These are phyloP conservation scores for Glyphotaelius pellucidus DNA, from an alignment of 2,888 invertebrate species.

Conservation along the genomic window DNA sequence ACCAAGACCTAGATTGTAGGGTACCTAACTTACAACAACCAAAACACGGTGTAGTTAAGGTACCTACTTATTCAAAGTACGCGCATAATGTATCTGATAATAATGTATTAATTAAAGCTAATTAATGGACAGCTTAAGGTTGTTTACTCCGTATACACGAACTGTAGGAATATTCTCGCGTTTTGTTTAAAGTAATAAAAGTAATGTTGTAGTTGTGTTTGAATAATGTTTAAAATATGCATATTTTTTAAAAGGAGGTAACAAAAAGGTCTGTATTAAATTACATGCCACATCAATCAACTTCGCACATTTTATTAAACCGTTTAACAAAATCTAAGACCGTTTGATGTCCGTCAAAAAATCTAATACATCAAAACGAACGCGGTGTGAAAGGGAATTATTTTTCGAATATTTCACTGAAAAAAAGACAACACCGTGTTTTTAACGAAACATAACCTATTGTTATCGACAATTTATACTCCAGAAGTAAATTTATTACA, in stretches of 20 bases:
- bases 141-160: background rate
- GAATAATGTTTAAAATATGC: conserved; percentile 2
- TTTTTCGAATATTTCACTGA: conserved; percentile 30
- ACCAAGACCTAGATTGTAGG: background rate
- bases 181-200: background rate
- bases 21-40: background rate
- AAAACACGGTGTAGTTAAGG: background rate
- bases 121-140: background rate
- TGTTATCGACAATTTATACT: conserved; percentile 54
- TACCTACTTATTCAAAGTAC: conserved; percentile 2
- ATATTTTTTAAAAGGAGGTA: background rate
- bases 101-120: background rate
- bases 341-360: conserved; percentile 38
- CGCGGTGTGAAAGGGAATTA: conserved; percentile 6
- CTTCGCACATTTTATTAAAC: conserved; percentile 32
- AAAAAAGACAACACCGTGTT: conserved; percentile 39
- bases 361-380: conserved; percentile 26
- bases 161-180: background rate
- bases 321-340: conserved; percentile 35
- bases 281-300: conserved; percentile 39
- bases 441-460: conserved; percentile 48
- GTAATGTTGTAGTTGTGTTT: background rate
- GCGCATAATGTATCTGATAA: background rate
- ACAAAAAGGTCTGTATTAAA: conserved; percentile 18
- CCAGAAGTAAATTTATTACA: conserved; percentile 57